Percentiles rank a stretch among this genome's conserved stretches.
phyloP scores from a whole-genome alignment of 2,113 vertebrate species.

The Erythrolamprus reginae region DNA sequence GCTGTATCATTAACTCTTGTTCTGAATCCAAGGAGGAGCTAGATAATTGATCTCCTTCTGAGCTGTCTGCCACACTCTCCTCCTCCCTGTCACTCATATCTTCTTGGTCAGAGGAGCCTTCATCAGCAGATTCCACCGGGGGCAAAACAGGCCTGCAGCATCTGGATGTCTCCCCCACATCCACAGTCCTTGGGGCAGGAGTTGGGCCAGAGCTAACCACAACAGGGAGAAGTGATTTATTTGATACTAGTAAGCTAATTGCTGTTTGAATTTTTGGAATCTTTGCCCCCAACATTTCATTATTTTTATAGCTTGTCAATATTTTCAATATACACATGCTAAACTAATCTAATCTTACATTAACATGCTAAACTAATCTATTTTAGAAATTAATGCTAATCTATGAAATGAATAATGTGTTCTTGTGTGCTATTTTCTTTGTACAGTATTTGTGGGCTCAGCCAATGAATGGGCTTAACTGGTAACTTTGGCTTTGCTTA shows the following conservation, averaged over 20 bases:
- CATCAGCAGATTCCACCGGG: too few relatives aligned
- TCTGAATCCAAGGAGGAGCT: too few relatives aligned
- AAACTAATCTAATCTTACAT: not conserved
- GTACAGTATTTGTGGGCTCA: not conserved
- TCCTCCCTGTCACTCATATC: too few relatives aligned
- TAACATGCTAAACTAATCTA: not conserved
- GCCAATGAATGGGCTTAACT: not conserved
- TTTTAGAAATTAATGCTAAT: not conserved
- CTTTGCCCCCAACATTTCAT: not conserved
- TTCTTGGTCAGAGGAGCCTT: too few relatives aligned
- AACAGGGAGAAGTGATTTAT: not conserved
- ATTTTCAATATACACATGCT: not conserved
- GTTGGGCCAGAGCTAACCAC: too few relatives aligned
- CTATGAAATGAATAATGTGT: not conserved
- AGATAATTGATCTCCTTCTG: too few relatives aligned
- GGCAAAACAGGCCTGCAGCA: too few relatives aligned
- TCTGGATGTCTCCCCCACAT: too few relatives aligned
- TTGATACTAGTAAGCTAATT: not conserved
- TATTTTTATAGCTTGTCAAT: not conserved
- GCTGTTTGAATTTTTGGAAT: not conserved
- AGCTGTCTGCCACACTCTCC: too few relatives aligned
- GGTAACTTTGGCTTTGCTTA: not conserved
- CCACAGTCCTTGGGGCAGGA: too few relatives aligned
- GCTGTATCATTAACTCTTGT: too few relatives aligned
- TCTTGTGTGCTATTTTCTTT: not conserved